Percentiles rank a stretch among this genome's conserved stretches.
phyloP scores from a whole-genome alignment of 2,113 vertebrate species.

The Sinocyclocheilus anshuiensis region DNA sequence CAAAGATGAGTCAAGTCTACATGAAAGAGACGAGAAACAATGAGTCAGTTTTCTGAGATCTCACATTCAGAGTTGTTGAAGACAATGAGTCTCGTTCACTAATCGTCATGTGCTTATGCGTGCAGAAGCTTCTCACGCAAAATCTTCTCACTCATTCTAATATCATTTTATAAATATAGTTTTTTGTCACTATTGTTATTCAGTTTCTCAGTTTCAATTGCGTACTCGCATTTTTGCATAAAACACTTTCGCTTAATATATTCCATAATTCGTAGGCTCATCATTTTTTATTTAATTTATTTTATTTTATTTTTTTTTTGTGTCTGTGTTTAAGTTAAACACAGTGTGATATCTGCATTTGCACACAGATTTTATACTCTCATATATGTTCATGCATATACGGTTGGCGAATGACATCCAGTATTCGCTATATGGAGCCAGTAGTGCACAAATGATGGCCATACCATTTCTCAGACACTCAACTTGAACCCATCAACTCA shows the following conservation, averaged over 20 bases:
- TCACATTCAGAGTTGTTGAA: background rate
- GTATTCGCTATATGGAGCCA: background rate
- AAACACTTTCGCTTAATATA: too few species aligned
- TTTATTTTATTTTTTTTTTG: too few species aligned
- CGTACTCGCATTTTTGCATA: too few species aligned
- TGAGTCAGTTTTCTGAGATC: constrained; percentile 6
- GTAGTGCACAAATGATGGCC: background rate
- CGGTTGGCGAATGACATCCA: background rate
- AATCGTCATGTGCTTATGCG: background rate
- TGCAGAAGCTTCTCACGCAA: constrained; percentile 15
- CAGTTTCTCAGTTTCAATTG: too few species aligned
- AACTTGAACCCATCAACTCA: background rate
- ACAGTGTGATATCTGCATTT: too few species aligned
- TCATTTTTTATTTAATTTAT: too few species aligned
- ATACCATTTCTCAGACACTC: background rate
- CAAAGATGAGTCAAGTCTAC: background rate
- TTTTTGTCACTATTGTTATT: too few species aligned
- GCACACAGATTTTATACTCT: background rate
- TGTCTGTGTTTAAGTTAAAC: too few species aligned
- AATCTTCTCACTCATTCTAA: background rate
- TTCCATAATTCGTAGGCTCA: too few species aligned
- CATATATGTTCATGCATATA: background rate
- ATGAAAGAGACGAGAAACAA: constrained; percentile 6
- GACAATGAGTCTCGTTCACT: background rate
- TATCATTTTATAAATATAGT: background rate